A percentile compares a stretch with the other conserved stretches of the same genome.
These are phyloP conservation scores for Myanophis thanlyinensis DNA, from an alignment of 2,113 vertebrate genomes.

Conservation along the genomic window DNA sequence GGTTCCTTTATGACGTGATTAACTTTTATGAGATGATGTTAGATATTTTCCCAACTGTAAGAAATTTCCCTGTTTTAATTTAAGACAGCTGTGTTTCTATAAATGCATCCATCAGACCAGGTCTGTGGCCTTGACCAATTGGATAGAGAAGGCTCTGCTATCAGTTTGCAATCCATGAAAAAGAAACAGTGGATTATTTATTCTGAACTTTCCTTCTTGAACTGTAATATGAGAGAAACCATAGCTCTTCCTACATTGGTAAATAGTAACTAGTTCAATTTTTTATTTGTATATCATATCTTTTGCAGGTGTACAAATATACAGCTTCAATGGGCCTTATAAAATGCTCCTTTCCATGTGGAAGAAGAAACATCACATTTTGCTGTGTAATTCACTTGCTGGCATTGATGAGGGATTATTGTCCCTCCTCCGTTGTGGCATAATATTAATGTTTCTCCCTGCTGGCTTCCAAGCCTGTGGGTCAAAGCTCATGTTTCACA, in stretches of 20 bases:
- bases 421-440: conserved; percentile 65
- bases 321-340: conserved; percentile 39
- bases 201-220: background rate
- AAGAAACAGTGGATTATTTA: background rate
- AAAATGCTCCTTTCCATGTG: conserved; percentile 45
- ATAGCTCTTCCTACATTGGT: background rate
- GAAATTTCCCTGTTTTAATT: background rate
- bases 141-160: background rate
- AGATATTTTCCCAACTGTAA: background rate
- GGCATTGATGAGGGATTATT: conserved; percentile 61
- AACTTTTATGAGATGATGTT: background rate
- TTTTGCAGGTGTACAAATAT: conserved; percentile 18
- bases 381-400: conserved; percentile 54
- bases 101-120: background rate
- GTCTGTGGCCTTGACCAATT: background rate
- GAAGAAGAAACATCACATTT: conserved; percentile 58
- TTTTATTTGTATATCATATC: background rate
- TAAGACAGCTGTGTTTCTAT: background rate
- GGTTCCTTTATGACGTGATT: background rate
- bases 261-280: background rate
- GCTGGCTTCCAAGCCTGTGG: conserved; percentile 80
- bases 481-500: conserved; percentile 90
- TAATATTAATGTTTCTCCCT: conserved; percentile 92
- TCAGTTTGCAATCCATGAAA: background rate
- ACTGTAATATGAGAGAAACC: background rate